phyloP scores from a whole-genome alignment of 1,140 invertebrate genomes.

The Drosophila sucinea region DNA sequence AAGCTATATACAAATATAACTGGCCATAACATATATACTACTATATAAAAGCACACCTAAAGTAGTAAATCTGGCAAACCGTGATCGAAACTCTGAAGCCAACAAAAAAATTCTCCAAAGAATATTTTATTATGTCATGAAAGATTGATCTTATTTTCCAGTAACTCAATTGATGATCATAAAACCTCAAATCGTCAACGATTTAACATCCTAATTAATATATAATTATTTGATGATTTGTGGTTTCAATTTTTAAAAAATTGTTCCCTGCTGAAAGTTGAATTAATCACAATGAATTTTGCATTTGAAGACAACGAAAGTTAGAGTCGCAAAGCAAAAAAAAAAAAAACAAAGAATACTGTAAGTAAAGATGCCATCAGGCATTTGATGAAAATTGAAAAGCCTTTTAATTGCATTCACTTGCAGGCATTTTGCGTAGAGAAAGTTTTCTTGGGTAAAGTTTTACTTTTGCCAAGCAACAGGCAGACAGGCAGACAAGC shows the following conservation, averaged over 20 bases:
- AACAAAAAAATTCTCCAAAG: too few relatives aligned
- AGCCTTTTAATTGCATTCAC: slow-evolving; percentile 44
- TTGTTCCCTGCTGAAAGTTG: too few relatives aligned
- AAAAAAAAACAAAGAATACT: background rate
- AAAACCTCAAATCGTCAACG: too few relatives aligned
- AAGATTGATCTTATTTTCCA: too few relatives aligned
- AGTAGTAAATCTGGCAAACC: too few relatives aligned
- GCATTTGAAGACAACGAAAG: too few relatives aligned
- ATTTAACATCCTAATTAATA: too few relatives aligned
- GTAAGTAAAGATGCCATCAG: slow-evolving; percentile 20
- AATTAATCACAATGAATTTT: background rate
- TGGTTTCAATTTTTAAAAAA: too few relatives aligned
- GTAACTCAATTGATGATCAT: too few relatives aligned
- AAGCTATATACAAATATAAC: slow-evolving; percentile 13
- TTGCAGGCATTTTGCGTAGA: slow-evolving; percentile 42
- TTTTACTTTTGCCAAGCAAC: slow-evolving; percentile 38
- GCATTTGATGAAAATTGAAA: slow-evolving; percentile 25
- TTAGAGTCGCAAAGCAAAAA: background rate
- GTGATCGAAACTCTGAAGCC: too few relatives aligned
- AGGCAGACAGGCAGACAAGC: slow-evolving; percentile 28
- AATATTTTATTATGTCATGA: too few relatives aligned
- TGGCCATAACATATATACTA: background rate
- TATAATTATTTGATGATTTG: too few relatives aligned
- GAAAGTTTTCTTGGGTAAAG: slow-evolving; percentile 41
- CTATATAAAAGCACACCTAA: slow-evolving; percentile 2